Evolutionary conservation across 1,140 invertebrate species (phyloP), one percentile per base, ranked within the genome.

Genomic region (Ceratitis capitata): DNA sequence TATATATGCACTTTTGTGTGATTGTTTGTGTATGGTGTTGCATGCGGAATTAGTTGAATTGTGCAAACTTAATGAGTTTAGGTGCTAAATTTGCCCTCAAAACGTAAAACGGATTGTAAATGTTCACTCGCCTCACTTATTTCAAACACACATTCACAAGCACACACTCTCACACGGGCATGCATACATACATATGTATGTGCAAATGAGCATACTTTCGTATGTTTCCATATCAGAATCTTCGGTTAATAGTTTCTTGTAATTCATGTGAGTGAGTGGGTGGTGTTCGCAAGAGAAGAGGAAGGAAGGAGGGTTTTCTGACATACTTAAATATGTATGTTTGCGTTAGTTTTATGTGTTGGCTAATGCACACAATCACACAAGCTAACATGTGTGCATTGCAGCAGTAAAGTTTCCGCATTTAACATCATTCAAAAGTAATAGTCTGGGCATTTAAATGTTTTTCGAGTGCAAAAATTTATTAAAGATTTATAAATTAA

Each of bases 51-150:
- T 84, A 84, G 47, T 51, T 61, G 83, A 58, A 84, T 84, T 84
- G 83, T 64, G 83, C 83, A 84, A 84, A 84, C 83, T 84, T 84
- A 84, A 84, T 84, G 83, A 84, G 83, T 58, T 84, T 53, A 84
- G 83, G 83, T 84, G 83, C 83, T 84, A 84, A 84, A 53, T 84
- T 58, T 56, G 49, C 49, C 83, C 53, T 39, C 83, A 84, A 83
- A 83, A 83, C 82, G 49, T 51, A 83, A 83, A 83, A 83, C 82
- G 47, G 69, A 78, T 78, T 78, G 42, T 78, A 78, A 78, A 78
- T 78, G 69, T 32, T 78, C 69, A 78, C 23, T 78, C 69, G 69
- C 69, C n/a, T 78, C 69, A 78, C 69, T 78, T 45, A 74, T 74
- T 74, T 74, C 64, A 7, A 14, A 74, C 35, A 74, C 1, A 19